Conservation (phyloP, 1,140 invertebrate species). For the Hycleus phaleratus region DNA sequence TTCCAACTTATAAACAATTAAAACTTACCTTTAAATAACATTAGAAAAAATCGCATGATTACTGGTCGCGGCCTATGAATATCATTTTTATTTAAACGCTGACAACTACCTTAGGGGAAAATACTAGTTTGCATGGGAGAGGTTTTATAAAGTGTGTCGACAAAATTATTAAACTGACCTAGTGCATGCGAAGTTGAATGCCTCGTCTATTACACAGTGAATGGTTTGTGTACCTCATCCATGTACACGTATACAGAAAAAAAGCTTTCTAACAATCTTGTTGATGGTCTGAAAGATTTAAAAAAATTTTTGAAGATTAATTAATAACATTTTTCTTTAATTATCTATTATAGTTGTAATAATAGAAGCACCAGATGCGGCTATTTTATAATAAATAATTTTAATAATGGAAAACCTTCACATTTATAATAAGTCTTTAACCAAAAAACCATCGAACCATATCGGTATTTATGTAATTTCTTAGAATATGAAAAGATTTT, state of each 20-base stretch:
- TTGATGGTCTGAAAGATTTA: constrained; percentile 4
- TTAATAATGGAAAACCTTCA: too few species aligned
- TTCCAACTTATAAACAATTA: not conserved
- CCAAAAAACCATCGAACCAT: too few species aligned
- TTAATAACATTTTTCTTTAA: constrained; percentile 5
- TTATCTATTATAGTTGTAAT: not conserved
- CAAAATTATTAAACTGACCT: constrained; percentile 15
- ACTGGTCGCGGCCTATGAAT: constrained; percentile 5
- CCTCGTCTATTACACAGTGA: constrained; percentile 11
- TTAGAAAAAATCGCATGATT: constrained; percentile 4
- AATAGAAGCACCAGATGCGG: too few species aligned
- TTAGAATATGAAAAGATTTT: too few species aligned
- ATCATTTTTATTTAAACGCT: constrained; percentile 9
- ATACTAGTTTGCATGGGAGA: constrained; percentile 11
- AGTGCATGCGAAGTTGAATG: constrained; percentile 14
- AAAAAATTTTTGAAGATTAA: not conserved
- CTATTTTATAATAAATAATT: too few species aligned
- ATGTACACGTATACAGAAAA: too few species aligned
- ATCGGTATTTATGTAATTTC: too few species aligned
- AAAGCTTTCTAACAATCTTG: constrained; percentile 3
- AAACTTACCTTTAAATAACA: not conserved
- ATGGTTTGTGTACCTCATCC: not conserved
- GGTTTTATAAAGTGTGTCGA: constrained; percentile 12
- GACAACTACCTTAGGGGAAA: constrained; percentile 10
- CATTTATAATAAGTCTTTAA: too few species aligned